A percentile compares a stretch with the other conserved stretches of the same genome.
phyloP scores from a whole-genome alignment of 2,888 invertebrate genomes.

The Syrista parreyssii region DNA sequence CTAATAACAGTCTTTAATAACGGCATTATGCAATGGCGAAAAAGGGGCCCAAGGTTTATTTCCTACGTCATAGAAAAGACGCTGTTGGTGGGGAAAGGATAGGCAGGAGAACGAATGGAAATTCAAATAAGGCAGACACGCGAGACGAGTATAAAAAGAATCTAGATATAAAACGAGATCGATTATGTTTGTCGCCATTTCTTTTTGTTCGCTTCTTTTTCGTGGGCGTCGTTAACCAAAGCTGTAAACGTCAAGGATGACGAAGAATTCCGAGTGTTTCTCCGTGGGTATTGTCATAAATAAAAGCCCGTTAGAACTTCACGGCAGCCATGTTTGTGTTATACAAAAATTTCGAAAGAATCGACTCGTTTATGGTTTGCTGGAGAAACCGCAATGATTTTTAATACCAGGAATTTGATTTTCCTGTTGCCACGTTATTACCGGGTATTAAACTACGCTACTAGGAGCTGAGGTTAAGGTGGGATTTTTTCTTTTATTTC shows the following conservation, averaged over 20 bases:
- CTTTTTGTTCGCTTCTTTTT: conserved; percentile 9
- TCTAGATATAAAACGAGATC: not conserved
- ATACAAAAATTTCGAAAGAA: not conserved
- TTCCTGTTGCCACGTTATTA: too few relatives aligned
- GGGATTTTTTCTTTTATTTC: not conserved
- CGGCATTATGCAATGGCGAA: conserved; percentile 47
- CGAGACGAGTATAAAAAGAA: not conserved
- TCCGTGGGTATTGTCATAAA: not conserved
- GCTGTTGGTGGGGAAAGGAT: not conserved
- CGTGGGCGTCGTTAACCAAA: conserved; percentile 36
- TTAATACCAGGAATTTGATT: too few relatives aligned
- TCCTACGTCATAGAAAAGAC: not conserved
- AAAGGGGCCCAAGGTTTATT: conserved; percentile 54
- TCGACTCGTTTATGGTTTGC: not conserved
- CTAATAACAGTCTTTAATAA: conserved; percentile 43
- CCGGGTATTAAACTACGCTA: too few relatives aligned
- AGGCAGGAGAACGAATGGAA: not conserved
- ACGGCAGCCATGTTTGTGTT: not conserved
- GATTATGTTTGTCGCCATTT: not conserved
- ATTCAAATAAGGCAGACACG: not conserved
- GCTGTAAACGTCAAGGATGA: conserved; percentile 30
- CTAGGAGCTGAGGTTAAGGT: too few relatives aligned
- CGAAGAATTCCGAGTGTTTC: not conserved
- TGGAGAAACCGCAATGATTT: too few relatives aligned
- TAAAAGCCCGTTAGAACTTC: not conserved